phyloP scores from a whole-genome alignment of 2,888 invertebrate genomes.

The Labia minor region DNA sequence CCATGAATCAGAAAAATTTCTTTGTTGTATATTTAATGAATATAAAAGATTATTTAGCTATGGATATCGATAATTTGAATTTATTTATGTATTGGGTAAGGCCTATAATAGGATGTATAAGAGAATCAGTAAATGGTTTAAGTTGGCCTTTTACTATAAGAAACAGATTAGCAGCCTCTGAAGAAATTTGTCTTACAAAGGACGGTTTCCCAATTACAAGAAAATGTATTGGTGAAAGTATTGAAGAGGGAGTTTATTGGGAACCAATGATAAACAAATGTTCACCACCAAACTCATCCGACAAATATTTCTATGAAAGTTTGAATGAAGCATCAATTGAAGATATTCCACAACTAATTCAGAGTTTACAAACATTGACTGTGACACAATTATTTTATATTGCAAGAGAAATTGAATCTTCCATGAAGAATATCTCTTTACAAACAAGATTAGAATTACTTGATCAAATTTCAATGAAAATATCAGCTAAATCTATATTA shows the following conservation, averaged over 20 bases:
- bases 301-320: background rate
- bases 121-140: background rate
- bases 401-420: background rate
- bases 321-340: background rate
- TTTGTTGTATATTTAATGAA: background rate
- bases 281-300: background rate
- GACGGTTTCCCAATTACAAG: background rate
- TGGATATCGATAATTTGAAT: background rate
- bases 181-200: background rate
- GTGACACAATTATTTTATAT: background rate
- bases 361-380: background rate
- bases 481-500: background rate
- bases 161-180: background rate
- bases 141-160: background rate
- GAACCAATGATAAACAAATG: background rate
- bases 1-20: background rate
- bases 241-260: background rate
- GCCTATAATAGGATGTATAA: background rate
- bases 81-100: background rate
- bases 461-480: conserved; percentile 1
- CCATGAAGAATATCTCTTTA: background rate
- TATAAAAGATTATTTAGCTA: background rate
- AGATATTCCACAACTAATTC: background rate
- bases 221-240: background rate
- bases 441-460: background rate